phyloP scores from a whole-genome alignment of 2,888 invertebrate species.

The Parelbella ahira region DNA sequence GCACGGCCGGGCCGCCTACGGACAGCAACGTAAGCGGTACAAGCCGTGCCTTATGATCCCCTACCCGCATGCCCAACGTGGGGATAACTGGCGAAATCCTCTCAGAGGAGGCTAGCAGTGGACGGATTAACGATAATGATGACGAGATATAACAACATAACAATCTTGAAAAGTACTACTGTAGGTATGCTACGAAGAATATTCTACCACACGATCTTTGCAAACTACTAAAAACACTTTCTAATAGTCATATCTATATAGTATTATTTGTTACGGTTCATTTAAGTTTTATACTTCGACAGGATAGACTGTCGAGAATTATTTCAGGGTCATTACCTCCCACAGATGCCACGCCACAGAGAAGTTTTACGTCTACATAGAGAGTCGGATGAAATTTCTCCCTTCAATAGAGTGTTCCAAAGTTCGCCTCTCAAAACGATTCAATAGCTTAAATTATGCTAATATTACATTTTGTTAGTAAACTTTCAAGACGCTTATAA shows the following conservation, averaged over 20 bases:
- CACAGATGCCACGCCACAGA: constrained; percentile 49
- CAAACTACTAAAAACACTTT: too few species aligned
- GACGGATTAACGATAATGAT: too few species aligned
- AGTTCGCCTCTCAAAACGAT: constrained; percentile 7
- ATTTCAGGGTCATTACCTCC: constrained; percentile 59
- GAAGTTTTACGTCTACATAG: constrained; percentile 17
- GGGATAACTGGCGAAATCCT: too few species aligned
- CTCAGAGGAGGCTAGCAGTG: too few species aligned
- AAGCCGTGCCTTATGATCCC: too few species aligned
- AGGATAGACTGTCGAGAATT: constrained; percentile 55
- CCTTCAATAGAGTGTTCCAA: constrained; percentile 10
- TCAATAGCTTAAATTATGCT: constrained; percentile 9
- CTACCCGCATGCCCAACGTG: too few species aligned
- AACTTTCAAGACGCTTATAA: not conserved
- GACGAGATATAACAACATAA: too few species aligned
- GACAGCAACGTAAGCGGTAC: too few species aligned
- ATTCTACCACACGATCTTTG: too few species aligned
- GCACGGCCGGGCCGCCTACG: too few species aligned
- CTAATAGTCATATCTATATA: constrained; percentile 11
- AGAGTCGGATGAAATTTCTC: constrained; percentile 15
- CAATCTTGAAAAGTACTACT: too few species aligned
- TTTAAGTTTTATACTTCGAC: constrained; percentile 50
- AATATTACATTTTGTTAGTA: not conserved
- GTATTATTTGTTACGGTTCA: constrained; percentile 42
- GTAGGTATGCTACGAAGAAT: too few species aligned